Base-by-base conservation (phyloP, 2,888 invertebrate genomes). In the Ypsolopha scabrella region DNA sequence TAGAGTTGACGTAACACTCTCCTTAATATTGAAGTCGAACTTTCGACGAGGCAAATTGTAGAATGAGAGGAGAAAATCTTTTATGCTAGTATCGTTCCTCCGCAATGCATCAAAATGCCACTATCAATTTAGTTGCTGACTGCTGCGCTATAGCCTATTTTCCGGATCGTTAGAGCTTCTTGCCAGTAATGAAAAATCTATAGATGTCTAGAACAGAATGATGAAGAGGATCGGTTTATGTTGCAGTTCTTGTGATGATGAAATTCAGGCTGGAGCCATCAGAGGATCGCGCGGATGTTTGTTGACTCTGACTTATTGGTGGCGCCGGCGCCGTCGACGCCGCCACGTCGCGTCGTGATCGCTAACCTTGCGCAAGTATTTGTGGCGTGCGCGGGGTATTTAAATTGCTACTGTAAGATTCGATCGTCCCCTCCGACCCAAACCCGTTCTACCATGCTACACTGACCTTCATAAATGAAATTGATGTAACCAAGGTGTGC, bases 291-390 rank as follows among this genome's bases (percentile, higher is more conserved):
- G 24, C 38, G 41, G 47, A 48, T 48, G 52, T 52, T 52, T 39
- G 52, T 49, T 33, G 48, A 34, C 37, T 11, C 39, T 37, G 48
- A 34, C 51, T 14, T 14, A 14, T 24, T 24, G 24, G 2, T 70
- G 68, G 64, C 68, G 73, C 61, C 33, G 68, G 64, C 68, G 73
- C 61, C 33, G 24, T 34, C 70, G 61, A 58, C 58, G 60, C 63
- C 63, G 37, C 43, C 33, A 9, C 37, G 41, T 4, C 7, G 6
- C 43, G 80, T n/a, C 43, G 13, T n/a, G 1, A 13, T 11, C 11
- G 10, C n/a, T 7, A 41, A 41, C 85, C 82, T 83, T 76, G 82
- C 67, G 61, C 67, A 75, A 75, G 75, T 82, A 81, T 82, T 80
- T 76, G 74, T 68, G 71, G 70, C 68, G 64, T 74, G 68, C 53